These are phyloP conservation scores for Podarcis siculus DNA, from an alignment of 2,797 vertebrate genomes.

Conservation along the genomic window DNA sequence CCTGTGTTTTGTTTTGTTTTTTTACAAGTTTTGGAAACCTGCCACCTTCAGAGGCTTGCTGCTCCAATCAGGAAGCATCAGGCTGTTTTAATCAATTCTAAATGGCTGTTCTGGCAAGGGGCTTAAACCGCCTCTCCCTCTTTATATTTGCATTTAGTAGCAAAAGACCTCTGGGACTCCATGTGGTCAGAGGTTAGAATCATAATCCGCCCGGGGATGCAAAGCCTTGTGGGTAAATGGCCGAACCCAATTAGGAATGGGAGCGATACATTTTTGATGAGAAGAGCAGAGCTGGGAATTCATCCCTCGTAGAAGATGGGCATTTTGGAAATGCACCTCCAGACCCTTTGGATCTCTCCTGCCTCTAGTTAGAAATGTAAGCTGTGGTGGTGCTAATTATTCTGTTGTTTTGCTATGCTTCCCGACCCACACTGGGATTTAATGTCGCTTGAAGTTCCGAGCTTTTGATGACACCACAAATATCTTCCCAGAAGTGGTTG, in stretches of 20 bases:
- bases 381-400: background rate
- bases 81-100: background rate
- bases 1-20: background rate
- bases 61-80: background rate
- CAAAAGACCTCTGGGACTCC: background rate
- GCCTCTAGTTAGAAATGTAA: background rate
- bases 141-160: background rate
- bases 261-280: slow-evolving; percentile 13
- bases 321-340: background rate
- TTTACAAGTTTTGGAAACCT: background rate
- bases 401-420: background rate
- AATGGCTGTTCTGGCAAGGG: slow-evolving; percentile 1
- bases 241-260: slow-evolving; percentile 8
- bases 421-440: background rate
- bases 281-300: background rate
- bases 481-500: background rate
- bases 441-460: background rate
- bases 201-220: background rate
- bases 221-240: slow-evolving; percentile 11
- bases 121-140: background rate
- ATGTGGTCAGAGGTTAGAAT: slow-evolving; percentile 19
- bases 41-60: background rate
- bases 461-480: background rate
- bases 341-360: background rate
- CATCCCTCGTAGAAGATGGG: background rate